phyloP scores from a whole-genome alignment of 1,140 invertebrate species.

The Drosophila albomicans region DNA sequence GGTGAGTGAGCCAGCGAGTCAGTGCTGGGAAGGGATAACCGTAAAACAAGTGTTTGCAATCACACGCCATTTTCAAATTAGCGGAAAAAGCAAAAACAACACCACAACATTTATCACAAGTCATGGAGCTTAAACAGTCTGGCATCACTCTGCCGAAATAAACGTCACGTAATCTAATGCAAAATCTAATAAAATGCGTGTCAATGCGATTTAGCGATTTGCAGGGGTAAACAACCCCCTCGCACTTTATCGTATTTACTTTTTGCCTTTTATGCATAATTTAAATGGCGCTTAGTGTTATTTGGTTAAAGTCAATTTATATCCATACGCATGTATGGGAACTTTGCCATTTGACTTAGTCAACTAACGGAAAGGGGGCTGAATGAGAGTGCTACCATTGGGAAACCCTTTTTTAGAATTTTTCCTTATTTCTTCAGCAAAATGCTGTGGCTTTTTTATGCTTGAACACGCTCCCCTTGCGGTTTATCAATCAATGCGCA shows the following conservation, averaged over 20 bases:
- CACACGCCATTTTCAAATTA: slow-evolving; percentile 80
- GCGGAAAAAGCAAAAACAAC: slow-evolving; percentile 22
- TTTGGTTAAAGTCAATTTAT: slow-evolving; percentile 66
- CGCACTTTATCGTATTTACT: slow-evolving; percentile 52
- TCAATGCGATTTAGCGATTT: slow-evolving; percentile 62
- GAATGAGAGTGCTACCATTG: neutral
- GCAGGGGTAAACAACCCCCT: slow-evolving; percentile 28
- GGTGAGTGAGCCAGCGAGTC: slow-evolving; percentile 10
- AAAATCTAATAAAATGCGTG: slow-evolving; percentile 76
- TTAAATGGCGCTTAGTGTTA: slow-evolving; percentile 59
- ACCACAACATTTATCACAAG: slow-evolving; percentile 35
- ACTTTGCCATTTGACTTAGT: slow-evolving; percentile 54
- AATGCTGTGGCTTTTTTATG: slow-evolving; percentile 19
- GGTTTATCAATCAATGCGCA: slow-evolving; percentile 36
- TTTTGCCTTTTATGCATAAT: slow-evolving; percentile 68
- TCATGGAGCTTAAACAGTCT: slow-evolving; percentile 45
- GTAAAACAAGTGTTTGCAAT: slow-evolving; percentile 70
- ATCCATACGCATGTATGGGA: slow-evolving; percentile 65
- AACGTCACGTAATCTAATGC: slow-evolving; percentile 76
- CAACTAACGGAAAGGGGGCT: neutral
- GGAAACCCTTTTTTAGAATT: slow-evolving; percentile 41
- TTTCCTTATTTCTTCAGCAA: slow-evolving; percentile 19
- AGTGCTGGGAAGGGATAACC: neutral
- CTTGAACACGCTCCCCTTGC: slow-evolving; percentile 45
- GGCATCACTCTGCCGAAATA: slow-evolving; percentile 56